Base-by-base conservation (phyloP, 2,888 invertebrate genomes). In the Amiota mariae region DNA sequence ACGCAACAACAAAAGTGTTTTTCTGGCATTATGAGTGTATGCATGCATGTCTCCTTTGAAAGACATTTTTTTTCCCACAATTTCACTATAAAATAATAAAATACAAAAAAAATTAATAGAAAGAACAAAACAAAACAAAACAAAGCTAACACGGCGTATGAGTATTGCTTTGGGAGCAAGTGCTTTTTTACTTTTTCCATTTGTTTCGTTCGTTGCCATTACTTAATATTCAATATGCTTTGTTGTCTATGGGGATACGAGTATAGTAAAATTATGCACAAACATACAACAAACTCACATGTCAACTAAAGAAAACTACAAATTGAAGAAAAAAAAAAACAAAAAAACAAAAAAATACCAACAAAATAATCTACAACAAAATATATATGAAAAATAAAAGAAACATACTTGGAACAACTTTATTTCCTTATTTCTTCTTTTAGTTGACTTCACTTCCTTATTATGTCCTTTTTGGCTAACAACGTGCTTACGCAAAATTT, bases 191-290 rank as follows among this genome's bases (percentile, higher is more conserved):
- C 11, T 6, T 59, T 36, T 36, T 36, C 24, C 24, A 24, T 36
- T 36, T 36, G 36, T 36, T 6, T 36, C 36, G 24, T 24, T 24
- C 36, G 24, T 20, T 70, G 79, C 70, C 79, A 83, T 86, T 84
- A 84, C 86, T 84, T 86, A 84, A 85, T 84, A 84, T 84, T 84
- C 83, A 86, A 84, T 84, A 84, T 84, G 83, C 79, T 86, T 83
- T 81, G 82, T 81, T 81, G 82, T 81, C 84, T 78, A 36, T 36
- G 72, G 75, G 77, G 77, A 86, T 83, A n/a, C n/a, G n/a, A n/a
- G n/a, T n/a, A 84, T 84, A 85, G 79, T 79, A 83, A 84, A 86
- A 86, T 86, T 84, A 84, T 84, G 86, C 86, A 84, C 81, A 86
- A 24, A 24, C 24, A 24, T 24, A 24, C 24, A 24, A 86, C 79